Base-by-base conservation (phyloP, 2,113 vertebrate genomes). In the Ceyx melanurus region DNA sequence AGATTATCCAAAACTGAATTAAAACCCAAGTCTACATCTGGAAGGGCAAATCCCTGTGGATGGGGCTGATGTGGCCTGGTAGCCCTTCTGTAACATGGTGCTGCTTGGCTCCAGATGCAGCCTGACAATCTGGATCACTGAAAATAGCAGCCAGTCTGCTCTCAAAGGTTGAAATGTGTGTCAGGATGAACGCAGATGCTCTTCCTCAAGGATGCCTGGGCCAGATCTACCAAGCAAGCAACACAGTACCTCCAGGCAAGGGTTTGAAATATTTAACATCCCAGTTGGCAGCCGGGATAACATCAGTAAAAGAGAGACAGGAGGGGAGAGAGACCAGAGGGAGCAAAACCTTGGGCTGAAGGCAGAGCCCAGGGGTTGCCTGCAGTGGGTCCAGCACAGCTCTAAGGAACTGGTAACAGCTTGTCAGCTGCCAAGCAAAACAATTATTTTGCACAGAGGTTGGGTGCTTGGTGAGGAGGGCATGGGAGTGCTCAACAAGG, bases 71-170 rank as follows among this genome's bases (percentile, higher is more conserved):
- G 0, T 28, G 45, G n/a, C 29, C 43, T 60, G 48, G 29, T n/a
- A 46, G 61, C 54, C 28, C 82, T 70, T 42, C 93, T 54, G 28
- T n/a, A 80, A 66, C 2, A 4, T 9, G 48, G 14, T 40, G 66
- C 68, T 94, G 31, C 29, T 91, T 74, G 83, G 68, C 67, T 43
- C 46, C 68, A 82, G 72, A 50, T 51, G 60, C 46, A 74, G 25
- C 3, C 79, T 89, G 90, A 46, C 64, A 19, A 74, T 64, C 68
- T 37, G 93, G 68, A 83, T 46, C 82, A 79, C 56, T 86, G 56
- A 86, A 93, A 93, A 91, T 64, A 88, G 88, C 88, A 84, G 61
- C 73, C 3, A 5, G 83, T 29, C 54, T 83, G 60, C 82, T 83
- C 83, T 81, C 76, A 9, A 3, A 83, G 83, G 89, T 48, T 37